Evolutionary conservation across 2,797 vertebrate species (phyloP), one percentile per base, ranked within the genome.

Genomic region (Picus viridis): DNA sequence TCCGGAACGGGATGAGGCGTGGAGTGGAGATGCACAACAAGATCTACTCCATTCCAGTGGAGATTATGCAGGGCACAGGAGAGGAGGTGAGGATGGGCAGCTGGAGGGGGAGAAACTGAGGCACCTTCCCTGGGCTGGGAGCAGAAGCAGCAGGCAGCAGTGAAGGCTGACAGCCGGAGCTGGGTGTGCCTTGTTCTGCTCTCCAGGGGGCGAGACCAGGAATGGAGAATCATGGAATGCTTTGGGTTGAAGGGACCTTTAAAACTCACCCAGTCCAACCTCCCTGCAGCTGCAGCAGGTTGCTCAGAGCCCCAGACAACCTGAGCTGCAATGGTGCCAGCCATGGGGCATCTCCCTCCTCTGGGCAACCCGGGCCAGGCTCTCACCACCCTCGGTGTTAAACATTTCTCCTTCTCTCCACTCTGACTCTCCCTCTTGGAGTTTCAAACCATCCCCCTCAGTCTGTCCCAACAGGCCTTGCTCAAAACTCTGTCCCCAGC

Each of bases 11-110:
- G 67, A 98, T 98, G 89, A 96, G 96, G 77, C 98, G 97, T 0
- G 98, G 97, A 0, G 99, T 99, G 16, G 99, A 99, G 92, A 99
- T 99, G 99, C 99, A 99, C 95, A 99, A 99, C 92, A 99, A 99
- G 98, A 99, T 99, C 97, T 99, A 99, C 93, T 95, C 97, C 67
- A 99, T 99, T 91, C 98, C 99, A 0, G 98, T 98, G 95, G 99
- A 99, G 45, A 96, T 96, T 89, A 99, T 99, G 98, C 99, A 99
- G 30, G 99, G 99, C 70, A 99, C 99, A 0, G 99, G 99, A 17
- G 99, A 99, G 12, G 99, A 99, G 98, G 99, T 99, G 95, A 94
- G 94, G 8, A 30, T 0, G 9, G 22, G n/a, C 16, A 23, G 6
- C 30, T 6, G 14, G 17, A 12, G 29, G 26, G 27, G 54, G 56